These are phyloP conservation scores for Perca schrenkii DNA, from an alignment of 2,113 vertebrate species.

Conservation along the genomic window DNA sequence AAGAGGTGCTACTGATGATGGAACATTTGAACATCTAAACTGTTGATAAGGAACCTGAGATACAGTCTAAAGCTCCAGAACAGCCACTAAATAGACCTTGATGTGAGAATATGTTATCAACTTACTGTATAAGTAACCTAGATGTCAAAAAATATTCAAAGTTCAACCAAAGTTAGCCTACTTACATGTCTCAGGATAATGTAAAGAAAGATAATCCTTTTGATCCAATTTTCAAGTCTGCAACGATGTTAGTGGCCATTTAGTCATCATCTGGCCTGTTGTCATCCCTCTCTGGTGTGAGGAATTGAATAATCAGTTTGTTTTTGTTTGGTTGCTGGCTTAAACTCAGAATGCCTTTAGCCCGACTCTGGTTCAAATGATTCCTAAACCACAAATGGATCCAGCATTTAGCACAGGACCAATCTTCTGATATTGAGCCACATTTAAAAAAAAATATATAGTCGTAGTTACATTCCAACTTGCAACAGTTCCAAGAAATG, in stretches of 20 bases:
- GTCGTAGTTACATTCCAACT: neutral
- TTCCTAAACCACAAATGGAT: neutral
- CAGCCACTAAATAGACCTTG: too few relatives aligned
- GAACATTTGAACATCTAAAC: too few relatives aligned
- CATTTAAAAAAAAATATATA: neutral
- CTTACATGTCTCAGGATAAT: neutral
- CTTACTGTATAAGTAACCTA: too few relatives aligned
- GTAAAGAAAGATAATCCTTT: neutral
- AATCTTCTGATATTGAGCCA: neutral
- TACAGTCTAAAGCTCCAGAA: too few relatives aligned
- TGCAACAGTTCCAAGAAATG: too few relatives aligned
- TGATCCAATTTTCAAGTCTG: too few relatives aligned
- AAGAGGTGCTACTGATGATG: too few relatives aligned
- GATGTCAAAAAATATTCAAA: too few relatives aligned
- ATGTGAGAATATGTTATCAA: too few relatives aligned
- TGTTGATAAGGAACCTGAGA: too few relatives aligned
- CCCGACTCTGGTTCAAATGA: neutral
- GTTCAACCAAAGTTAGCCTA: too few relatives aligned
- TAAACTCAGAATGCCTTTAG: constrained; percentile 9
- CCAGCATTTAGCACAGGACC: neutral
- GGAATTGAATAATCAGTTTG: constrained; percentile 15
- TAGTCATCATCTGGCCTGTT: neutral
- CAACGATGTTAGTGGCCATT: neutral
- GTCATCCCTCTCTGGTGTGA: neutral
- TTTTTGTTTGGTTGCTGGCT: constrained; percentile 19